Base-by-base conservation (phyloP, 2,113 vertebrate species). In the Lynx canadensis region DNA sequence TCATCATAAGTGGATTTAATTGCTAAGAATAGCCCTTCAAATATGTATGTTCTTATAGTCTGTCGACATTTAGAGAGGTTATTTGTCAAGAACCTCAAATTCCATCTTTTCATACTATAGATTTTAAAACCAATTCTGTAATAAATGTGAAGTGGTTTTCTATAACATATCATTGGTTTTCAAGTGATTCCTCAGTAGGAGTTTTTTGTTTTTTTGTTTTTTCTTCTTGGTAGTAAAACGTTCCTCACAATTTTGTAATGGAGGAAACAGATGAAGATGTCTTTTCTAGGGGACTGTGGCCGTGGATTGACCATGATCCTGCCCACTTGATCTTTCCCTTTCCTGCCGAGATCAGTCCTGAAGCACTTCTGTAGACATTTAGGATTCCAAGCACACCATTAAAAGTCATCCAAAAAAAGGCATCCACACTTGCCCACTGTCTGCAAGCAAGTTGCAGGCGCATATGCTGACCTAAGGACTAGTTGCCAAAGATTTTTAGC, bases 171-270 rank as follows among this genome's bases (percentile, higher is more conserved):
- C 6, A 68, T 27, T 63, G 69, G 15, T 63, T 93, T 95, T 73
- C n/a, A 91, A 91, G 55, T 63, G 48, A 88, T 87, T 73, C 41
- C 55, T 94, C 31, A n/a, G n/a, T 21, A 96, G 25, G 76, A 73
- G 2, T 41, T 55, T 16, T 7, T 21, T 45, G 52, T 68, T n/a
- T 27, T 78, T 31, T 68, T 8, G 6, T 23, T 60, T 4, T 45
- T 38, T 81, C 27, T 18, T 68, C 31, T n/a, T 68, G 7, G 0
- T 29, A 48, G 27, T 12, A 97, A 94, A 95, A 50, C 5, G 6
- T 55, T 80, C 33, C 69, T 80, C 38, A 60, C 12, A 69, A 55
- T 5, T 60, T 5, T 66, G 41, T 45, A 65, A 21, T 71, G 31
- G 80, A 66, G 36, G 31, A 57, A 50, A 48, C 4, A 57, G 27